Percentiles rank a stretch among this genome's conserved stretches.
These are phyloP conservation scores for Pardalotus punctatus DNA, from an alignment of 2,113 vertebrate genomes.

Conservation along the genomic window DNA sequence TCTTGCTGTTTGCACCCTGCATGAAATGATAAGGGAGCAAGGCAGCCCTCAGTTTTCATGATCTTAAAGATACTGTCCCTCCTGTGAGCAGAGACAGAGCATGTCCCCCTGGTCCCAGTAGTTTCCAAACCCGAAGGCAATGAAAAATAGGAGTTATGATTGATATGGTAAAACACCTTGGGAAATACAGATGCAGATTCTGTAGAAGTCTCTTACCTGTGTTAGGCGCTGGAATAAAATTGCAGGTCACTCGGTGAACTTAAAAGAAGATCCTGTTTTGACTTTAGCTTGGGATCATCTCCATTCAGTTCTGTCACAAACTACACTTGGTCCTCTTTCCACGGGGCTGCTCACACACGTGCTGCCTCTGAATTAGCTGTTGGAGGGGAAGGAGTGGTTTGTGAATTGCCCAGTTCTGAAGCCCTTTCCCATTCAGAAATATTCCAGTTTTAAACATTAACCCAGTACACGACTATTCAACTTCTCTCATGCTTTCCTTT, in stretches of 20 bases:
- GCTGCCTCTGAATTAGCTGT: constrained; percentile 27
- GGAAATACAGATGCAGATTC: not conserved
- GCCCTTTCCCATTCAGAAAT: not conserved
- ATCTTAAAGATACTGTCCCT: not conserved
- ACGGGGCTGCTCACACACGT: not conserved
- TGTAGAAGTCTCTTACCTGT: constrained; percentile 26
- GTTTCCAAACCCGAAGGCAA: not conserved
- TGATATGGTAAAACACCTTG: not conserved
- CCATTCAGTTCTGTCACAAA: not conserved
- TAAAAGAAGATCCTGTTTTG: not conserved
- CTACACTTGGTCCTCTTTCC: not conserved
- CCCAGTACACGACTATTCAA: not conserved
- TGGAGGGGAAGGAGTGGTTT: not conserved
- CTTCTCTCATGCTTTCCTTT: constrained; percentile 16
- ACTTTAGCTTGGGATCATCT: constrained; percentile 54
- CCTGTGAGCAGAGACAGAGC: not conserved
- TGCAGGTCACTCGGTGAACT: not conserved
- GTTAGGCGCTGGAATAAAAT: not conserved
- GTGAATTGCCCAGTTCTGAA: constrained; percentile 7
- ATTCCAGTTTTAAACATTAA: not conserved
- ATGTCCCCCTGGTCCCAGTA: not conserved
- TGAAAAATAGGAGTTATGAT: not conserved
- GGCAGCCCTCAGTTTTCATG: not conserved
- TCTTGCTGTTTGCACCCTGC: not conserved
- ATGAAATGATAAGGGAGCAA: not conserved